Conservation (phyloP, 2,113 vertebrate genomes). For the Chloebia gouldiae region DNA sequence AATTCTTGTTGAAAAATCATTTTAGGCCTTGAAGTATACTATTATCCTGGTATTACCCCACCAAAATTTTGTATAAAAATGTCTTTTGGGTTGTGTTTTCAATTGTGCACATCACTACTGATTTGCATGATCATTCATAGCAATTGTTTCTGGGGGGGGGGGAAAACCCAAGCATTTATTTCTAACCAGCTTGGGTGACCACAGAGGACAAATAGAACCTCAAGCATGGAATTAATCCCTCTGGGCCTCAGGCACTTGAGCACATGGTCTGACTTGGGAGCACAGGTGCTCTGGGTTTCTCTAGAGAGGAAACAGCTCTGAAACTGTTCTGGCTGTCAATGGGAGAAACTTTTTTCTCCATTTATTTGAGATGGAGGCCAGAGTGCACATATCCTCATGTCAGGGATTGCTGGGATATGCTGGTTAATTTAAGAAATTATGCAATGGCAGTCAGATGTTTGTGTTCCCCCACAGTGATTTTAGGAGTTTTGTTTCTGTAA, state of each 20-base stretch:
- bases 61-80: background rate
- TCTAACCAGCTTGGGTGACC: background rate
- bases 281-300: background rate
- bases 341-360: background rate
- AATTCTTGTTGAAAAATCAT: background rate
- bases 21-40: background rate
- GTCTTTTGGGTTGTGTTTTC: background rate
- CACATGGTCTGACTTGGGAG: background rate
- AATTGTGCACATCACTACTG: background rate
- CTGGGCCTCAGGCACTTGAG: background rate
- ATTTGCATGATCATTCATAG: fast-evolving
- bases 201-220: background rate
- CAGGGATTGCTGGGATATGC: background rate
- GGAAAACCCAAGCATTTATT: background rate
- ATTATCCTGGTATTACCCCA: background rate
- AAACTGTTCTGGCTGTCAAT: background rate
- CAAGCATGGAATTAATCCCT: background rate
- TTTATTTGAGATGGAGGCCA: background rate
- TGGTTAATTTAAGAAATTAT: background rate
- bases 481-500: background rate
- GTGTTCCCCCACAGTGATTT: background rate
- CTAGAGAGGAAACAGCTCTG: background rate
- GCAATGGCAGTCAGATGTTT: background rate
- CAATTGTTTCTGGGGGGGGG: background rate
- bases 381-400: background rate